Evolutionary conservation across 2,113 vertebrate species (phyloP).

Genomic region (Pterocles gutturalis): DNA sequence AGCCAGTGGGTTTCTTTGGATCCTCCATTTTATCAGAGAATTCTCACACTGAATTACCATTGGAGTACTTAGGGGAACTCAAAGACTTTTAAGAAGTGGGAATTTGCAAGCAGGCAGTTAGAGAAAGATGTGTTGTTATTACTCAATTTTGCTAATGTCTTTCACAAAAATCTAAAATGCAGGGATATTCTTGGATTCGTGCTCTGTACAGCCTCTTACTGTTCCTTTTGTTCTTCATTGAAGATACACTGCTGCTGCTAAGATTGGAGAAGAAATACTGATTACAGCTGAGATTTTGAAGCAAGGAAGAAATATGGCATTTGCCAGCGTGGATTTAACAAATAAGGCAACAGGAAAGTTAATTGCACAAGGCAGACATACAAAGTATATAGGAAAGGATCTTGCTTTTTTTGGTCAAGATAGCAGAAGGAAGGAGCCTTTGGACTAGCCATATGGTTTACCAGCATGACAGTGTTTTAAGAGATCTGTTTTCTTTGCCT

Average conservation of each 20-base stretch:
- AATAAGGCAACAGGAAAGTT: conserved; percentile 90
- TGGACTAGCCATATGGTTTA: neutral
- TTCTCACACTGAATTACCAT: neutral
- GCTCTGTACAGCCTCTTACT: neutral
- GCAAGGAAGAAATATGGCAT: conserved; percentile 88
- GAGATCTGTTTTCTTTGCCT: neutral
- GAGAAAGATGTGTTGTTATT: neutral
- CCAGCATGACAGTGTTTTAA: neutral
- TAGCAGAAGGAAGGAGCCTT: neutral
- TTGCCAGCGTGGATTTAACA: conserved; percentile 91
- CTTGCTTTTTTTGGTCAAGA: neutral
- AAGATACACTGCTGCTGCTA: conserved; percentile 94
- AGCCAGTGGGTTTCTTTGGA: neutral
- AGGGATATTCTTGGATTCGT: neutral
- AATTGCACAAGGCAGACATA: conserved; percentile 94
- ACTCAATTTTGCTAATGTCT: neutral
- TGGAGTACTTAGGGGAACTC: neutral
- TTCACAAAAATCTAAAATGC: neutral
- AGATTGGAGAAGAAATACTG: conserved; percentile 90
- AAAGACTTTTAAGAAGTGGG: neutral
- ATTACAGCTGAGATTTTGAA: conserved; percentile 95
- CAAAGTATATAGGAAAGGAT: conserved; percentile 87
- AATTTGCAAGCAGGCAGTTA: neutral
- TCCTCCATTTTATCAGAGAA: neutral
- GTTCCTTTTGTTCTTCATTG: conserved; percentile 41